These are phyloP conservation scores for Prostheceraeus crozeri DNA, from an alignment of 2,888 invertebrate genomes.

Conservation along the genomic window DNA sequence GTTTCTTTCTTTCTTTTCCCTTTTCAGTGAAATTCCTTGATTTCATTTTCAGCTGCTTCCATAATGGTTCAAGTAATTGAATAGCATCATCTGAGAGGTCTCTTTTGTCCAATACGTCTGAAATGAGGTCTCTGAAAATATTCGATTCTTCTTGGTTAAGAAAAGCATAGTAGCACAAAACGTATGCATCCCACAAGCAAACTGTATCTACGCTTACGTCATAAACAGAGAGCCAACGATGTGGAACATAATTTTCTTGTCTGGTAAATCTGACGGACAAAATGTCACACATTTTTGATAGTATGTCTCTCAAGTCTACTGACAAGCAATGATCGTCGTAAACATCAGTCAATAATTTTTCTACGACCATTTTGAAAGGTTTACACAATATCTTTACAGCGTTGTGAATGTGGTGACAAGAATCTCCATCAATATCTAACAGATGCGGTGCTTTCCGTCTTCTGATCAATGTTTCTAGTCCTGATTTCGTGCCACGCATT, in stretches of 20 bases:
- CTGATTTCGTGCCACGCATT: constrained; percentile 30
- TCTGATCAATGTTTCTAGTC: constrained; percentile 23
- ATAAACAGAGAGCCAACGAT: constrained; percentile 40
- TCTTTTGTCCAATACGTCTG: no score
- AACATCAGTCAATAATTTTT: constrained; percentile 36
- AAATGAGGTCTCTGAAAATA: no score
- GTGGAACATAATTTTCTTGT: constrained; percentile 34
- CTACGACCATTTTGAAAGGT: constrained; percentile 29
- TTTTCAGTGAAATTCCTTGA: constrained; percentile 30
- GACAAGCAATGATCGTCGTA: constrained; percentile 37
- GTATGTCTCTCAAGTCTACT: constrained; percentile 35
- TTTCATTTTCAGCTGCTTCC: no score
- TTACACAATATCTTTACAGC: constrained; percentile 34
- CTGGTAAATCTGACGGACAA: constrained; percentile 23
- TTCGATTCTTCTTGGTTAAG: no score
- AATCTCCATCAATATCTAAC: constrained; percentile 40
- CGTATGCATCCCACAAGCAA: constrained; percentile 21
- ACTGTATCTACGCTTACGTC: constrained; percentile 23
- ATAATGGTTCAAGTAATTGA: no score
- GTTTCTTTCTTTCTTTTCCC: constrained; percentile 21
- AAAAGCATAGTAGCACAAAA: constrained; percentile 31
- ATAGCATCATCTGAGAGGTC: no score
- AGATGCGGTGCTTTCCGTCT: constrained; percentile 30
- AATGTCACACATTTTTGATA: constrained; percentile 33
- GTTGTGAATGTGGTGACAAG: constrained; percentile 41